A percentile compares a stretch with the other conserved stretches of the same genome.
Conservation (phyloP, 2,113 vertebrate genomes). For the Smithornis capensis region DNA sequence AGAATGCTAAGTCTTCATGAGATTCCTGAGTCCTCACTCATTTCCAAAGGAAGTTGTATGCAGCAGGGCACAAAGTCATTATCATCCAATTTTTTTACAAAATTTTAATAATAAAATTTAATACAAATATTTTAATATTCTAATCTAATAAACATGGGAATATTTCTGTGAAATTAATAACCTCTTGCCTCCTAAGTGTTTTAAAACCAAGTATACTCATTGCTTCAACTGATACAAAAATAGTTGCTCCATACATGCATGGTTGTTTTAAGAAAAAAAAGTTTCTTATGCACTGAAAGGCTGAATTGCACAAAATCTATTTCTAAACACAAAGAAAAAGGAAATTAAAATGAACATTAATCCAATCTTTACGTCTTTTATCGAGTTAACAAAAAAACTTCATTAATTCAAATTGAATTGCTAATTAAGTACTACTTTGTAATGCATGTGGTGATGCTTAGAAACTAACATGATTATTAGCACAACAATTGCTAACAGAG, state of each 20-base stretch:
- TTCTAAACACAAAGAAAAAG: background rate
- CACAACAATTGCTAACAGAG: background rate
- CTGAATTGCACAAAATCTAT: background rate
- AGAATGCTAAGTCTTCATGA: background rate
- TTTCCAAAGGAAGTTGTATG: background rate
- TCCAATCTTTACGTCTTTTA: background rate
- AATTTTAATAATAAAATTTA: background rate
- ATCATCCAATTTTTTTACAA: too few relatives aligned
- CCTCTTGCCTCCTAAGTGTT: background rate
- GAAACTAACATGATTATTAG: background rate
- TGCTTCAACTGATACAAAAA: background rate
- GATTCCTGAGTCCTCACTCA: background rate
- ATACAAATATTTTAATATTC: background rate
- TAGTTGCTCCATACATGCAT: background rate
- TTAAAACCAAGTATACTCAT: background rate
- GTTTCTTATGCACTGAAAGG: background rate
- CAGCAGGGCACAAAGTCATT: too few relatives aligned
- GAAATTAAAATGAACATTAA: background rate
- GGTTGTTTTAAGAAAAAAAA: background rate
- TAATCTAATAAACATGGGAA: background rate
- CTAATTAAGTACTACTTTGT: background rate
- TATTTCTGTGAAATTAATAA: background rate
- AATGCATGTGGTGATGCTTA: background rate
- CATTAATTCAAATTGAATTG: background rate
- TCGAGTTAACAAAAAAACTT: background rate